These are phyloP conservation scores for Pseudobourletiella spinata DNA, from an alignment of 1,140 invertebrate genomes.

Conservation along the genomic window DNA sequence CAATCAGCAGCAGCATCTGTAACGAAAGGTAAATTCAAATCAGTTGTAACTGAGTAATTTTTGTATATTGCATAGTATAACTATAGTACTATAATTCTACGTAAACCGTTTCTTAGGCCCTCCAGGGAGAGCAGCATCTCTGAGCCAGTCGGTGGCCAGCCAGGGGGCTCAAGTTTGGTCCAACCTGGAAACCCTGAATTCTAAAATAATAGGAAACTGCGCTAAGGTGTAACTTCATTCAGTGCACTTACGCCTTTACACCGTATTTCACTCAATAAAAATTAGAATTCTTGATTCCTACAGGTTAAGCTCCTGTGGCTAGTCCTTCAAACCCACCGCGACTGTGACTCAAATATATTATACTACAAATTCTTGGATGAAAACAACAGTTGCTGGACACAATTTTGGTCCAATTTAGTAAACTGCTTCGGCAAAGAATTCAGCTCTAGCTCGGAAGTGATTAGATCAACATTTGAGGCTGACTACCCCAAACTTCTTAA, in stretches of 20 bases:
- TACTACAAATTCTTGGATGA: conserved; percentile 18
- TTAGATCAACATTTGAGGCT: conserved; percentile 78
- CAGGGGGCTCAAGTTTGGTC: conserved; percentile 20
- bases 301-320: conserved; percentile 28
- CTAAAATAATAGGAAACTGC: conserved; percentile 12
- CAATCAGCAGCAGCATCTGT: conserved; percentile 1
- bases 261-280: not conserved
- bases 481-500: conserved; percentile 78
- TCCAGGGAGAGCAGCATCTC: conserved; percentile 13
- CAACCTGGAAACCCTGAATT: conserved; percentile 17
- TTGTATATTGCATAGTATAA: no score
- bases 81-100: no score
- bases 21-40: no score
- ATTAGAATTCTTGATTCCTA: conserved; percentile 1
- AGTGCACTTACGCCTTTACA: no score
- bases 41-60: no score
- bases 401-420: conserved; percentile 36
- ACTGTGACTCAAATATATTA: conserved; percentile 15
- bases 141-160: not conserved
- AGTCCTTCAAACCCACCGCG: conserved; percentile 17
- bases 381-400: conserved; percentile 16
- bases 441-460: conserved; percentile 46
- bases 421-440: conserved; percentile 31
- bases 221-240: not conserved
- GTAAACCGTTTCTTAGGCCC: not conserved